Percentiles rank a stretch among this genome's conserved stretches.
These are phyloP conservation scores for Sanderia malayensis DNA, from an alignment of 30 jellyfish, hydroid and myxozoan genomes.

Conservation along the genomic window DNA sequence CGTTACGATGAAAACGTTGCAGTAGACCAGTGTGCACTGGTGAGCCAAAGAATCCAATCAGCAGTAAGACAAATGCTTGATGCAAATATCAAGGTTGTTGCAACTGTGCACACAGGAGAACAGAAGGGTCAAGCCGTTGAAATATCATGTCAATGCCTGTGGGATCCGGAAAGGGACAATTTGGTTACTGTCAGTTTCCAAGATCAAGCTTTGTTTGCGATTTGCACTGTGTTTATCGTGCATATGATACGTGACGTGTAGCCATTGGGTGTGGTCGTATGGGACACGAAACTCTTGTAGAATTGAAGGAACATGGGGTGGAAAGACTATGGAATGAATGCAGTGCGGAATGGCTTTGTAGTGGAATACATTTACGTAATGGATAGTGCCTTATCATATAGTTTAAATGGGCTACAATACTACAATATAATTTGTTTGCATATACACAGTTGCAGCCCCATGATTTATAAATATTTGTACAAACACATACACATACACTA, in stretches of 20 bases:
- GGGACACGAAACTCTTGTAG: too few relatives aligned
- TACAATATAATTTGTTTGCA: too few relatives aligned
- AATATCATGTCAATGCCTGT: slow-evolving; percentile 72
- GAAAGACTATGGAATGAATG: too few relatives aligned
- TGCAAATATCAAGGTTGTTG: slow-evolving; percentile 46
- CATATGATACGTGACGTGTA: slow-evolving; percentile 13
- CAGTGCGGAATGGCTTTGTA: too few relatives aligned
- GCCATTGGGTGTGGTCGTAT: not conserved
- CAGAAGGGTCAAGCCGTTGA: slow-evolving; percentile 74
- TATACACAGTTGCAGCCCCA: too few relatives aligned
- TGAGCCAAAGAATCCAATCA: slow-evolving; percentile 62
- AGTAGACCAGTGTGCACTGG: slow-evolving; percentile 63
- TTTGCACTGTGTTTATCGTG: slow-evolving; percentile 71
- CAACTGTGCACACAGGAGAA: slow-evolving; percentile 67
- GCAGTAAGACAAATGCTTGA: slow-evolving; percentile 48
- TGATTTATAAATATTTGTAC: too few relatives aligned
- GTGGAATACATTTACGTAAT: too few relatives aligned
- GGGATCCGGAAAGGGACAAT: slow-evolving; percentile 78
- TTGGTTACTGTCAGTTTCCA: slow-evolving; percentile 71
- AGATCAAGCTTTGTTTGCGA: slow-evolving; percentile 61
- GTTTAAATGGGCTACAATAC: too few relatives aligned
- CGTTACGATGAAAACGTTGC: slow-evolving; percentile 46
- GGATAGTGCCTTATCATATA: too few relatives aligned
- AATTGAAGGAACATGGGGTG: too few relatives aligned
- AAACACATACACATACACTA: too few relatives aligned